Base-by-base conservation (phyloP, 2,888 invertebrate species). In the Cybosia mesomella region DNA sequence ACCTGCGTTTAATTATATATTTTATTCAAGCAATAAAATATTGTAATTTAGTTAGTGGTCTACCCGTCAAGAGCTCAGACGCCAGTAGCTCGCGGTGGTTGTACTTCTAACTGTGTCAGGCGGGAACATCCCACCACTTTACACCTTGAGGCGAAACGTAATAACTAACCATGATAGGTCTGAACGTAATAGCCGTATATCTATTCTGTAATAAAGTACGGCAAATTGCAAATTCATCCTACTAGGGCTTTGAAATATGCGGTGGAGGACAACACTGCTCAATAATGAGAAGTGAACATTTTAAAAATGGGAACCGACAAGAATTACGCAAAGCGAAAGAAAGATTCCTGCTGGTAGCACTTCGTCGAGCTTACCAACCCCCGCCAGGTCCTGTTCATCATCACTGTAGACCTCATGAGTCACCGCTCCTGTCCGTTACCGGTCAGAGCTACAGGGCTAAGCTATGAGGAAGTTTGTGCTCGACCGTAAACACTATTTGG, bases 91-190 rank as follows among this genome's bases (percentile, higher is more conserved):
- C 67, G 66, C 57, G 70, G 78, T 80, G 81, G 67, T 73, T 67
- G 24, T 36, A 7, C 24, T 58, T 43, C 65, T 66, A 81, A 71
- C 68, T 69, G 61, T 81, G 79, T 81, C 79, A 79, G 74, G 77
- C 74, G 36, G 66, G 28, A 63, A 43, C 63, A 64, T 59, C 64
- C 39, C 63, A 57, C 36, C 36, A 21, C 36, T 68, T 57, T 39
- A 63, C 54, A 63, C 61, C 69, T 65, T 15, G 58, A 34, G 67
- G 67, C 69, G 7, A 58, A 28, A 28, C 34, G 65, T 58, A 67
- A 67, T 62, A 63, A 65, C 36, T 62, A 24, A 57, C 34, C n/a
- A 34, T 61, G 43, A 61, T 57, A 58, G 55, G 18, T 24, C n/a
- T 58, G 28, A 43, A 18, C 13, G n/a, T 22, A 24, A 39, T n/a